A percentile compares a stretch with the other conserved stretches of the same genome.
Evolutionary conservation across 2,888 invertebrate species (phyloP).

Genomic region (Cerceris ruficornis): DNA sequence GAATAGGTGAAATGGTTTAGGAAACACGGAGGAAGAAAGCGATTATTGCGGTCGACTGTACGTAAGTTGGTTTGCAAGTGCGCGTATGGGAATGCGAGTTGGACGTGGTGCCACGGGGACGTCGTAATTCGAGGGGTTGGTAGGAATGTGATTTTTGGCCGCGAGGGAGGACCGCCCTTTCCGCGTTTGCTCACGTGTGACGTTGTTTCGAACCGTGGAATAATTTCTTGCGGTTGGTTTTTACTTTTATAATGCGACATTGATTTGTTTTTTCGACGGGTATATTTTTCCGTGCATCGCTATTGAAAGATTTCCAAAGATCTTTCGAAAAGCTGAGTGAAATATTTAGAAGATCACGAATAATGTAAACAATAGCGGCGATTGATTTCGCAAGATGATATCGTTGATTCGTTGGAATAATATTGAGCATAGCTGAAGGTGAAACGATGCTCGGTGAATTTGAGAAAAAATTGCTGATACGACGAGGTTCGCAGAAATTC

Average conservation of each 20-base stretch:
- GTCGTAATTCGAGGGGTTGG: conserved; percentile 74
- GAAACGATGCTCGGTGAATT: not conserved
- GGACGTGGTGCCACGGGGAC: conserved; percentile 59
- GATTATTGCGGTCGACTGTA: conserved; percentile 39
- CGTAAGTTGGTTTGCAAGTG: not conserved
- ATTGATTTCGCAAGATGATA: not conserved
- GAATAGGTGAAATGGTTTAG: too few species aligned
- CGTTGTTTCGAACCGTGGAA: conserved; percentile 18
- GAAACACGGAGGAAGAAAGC: not conserved
- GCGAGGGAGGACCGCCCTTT: conserved; percentile 49
- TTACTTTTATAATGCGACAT: conserved; percentile 13
- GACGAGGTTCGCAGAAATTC: conserved; percentile 54
- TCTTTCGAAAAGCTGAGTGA: too few species aligned
- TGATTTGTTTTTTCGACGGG: conserved; percentile 2
- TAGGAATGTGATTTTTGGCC: conserved; percentile 71
- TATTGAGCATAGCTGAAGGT: too few species aligned
- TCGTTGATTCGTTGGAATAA: too few species aligned
- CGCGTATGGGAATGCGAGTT: conserved; percentile 77
- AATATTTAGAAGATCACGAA: too few species aligned
- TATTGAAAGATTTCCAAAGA: too few species aligned
- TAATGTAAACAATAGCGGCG: too few species aligned
- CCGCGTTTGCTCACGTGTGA: conserved; percentile 34
- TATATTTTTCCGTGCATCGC: not conserved
- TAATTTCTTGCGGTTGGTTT: conserved; percentile 33
- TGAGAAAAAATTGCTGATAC: conserved; percentile 44